Conservation (phyloP, 2,113 vertebrate species). For the Sander lucioperca region DNA sequence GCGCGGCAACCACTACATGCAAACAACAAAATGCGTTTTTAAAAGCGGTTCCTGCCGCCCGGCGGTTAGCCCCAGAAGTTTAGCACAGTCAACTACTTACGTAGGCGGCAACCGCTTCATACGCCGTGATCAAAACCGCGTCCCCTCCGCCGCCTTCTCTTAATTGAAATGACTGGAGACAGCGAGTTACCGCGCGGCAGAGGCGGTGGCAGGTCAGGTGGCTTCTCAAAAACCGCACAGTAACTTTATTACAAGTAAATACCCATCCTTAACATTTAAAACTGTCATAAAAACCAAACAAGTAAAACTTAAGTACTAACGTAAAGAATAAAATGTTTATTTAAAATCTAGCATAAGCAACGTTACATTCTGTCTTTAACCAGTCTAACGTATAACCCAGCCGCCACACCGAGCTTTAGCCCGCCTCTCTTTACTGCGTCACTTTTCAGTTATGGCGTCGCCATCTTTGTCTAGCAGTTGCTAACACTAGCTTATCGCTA, state of each 20-base stretch:
- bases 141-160: no score
- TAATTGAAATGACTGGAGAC: no score
- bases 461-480: conserved; percentile 77
- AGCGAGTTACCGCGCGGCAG: no score
- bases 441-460: conserved; percentile 39
- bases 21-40: no score
- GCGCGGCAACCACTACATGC: no score
- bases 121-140: no score
- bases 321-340: neutral
- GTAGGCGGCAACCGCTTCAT: no score
- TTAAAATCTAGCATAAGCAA: neutral
- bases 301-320: accelerated
- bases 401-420: conserved; percentile 49
- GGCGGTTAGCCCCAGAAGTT: no score
- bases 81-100: no score
- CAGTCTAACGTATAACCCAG: conserved; percentile 20
- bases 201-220: conserved; percentile 15
- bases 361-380: neutral
- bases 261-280: accelerated
- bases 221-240: neutral
- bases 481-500: conserved; percentile 46
- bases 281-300: accelerated
- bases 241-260: neutral
- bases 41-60: no score
- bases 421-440: conserved; percentile 76